Evolutionary conservation across 1,140 invertebrate genomes (phyloP), one percentile per base, ranked within the genome.

Genomic region (Doryteuthis pealeii): DNA sequence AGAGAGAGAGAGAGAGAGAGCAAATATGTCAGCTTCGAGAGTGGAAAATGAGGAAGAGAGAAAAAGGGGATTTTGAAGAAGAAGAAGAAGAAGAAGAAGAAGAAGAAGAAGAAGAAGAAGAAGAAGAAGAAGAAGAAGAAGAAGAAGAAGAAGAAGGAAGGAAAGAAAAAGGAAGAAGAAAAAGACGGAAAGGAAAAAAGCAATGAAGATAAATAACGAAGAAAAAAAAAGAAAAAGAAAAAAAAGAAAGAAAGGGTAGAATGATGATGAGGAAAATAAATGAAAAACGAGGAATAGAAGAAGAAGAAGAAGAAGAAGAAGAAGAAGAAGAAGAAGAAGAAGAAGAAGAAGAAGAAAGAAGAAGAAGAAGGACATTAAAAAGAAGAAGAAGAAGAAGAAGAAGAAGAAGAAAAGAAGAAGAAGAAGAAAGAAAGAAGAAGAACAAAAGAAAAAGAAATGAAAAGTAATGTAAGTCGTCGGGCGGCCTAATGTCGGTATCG

Each of bases 11-110:
- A 54, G 62, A 78, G 58, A 84, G 73, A 74, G 84, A 82, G 8
- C 92, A 94, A 84, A 84, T 93, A 1, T 91, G 91, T 77, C 87
- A 92, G 8, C 93, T 93, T 78, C 94, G 93, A 93, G 89, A 89
- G 58, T 90, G 88, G 87, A 81, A 74, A 2, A 75, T 73, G 28
- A 76, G 35, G 26, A 33, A 45, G 58, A 65, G 70, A n/a, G 54
- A 43, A 22, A 74, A 68, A 45, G 35, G n/a, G n/a, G n/a, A n/a
- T n/a, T n/a, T n/a, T n/a, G n/a, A n/a, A n/a, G n/a, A n/a, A n/a
- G n/a, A n/a, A 43, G 62, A 33, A 65, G 18, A 26, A 68, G 32
- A 62, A 77, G 76, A 75, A 26, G 45, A 74, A 69, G 49, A 32
- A 1, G 22, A 76, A 67, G 77, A 79, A 65, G 71, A 76, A 54